Evolutionary conservation across 2,113 vertebrate genomes (phyloP).

Genomic region (Psittacula cyanocephala): DNA sequence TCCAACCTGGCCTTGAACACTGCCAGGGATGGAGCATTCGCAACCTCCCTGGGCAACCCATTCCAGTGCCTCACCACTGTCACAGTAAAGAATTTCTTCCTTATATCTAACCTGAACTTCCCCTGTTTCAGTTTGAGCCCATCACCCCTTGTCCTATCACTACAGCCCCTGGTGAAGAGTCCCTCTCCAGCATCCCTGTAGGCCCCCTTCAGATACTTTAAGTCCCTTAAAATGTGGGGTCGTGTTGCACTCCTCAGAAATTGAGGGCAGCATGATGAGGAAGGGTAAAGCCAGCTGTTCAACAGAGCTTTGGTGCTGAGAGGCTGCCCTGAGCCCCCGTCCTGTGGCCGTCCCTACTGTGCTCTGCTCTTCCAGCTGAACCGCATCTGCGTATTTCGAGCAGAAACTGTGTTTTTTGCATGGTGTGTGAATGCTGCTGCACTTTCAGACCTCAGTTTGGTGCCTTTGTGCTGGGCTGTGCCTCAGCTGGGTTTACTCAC

Average conservation of each 20-base stretch:
- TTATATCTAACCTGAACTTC: background rate
- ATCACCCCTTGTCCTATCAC: background rate
- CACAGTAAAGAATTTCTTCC: background rate
- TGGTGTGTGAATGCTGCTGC: background rate
- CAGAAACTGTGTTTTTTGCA: background rate
- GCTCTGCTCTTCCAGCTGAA: background rate
- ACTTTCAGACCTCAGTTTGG: background rate
- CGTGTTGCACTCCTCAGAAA: background rate
- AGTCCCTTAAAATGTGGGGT: background rate
- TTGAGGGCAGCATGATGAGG: background rate
- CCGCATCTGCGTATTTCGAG: fast-evolving
- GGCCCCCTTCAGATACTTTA: background rate
- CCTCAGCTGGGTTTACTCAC: background rate
- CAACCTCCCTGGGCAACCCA: too few species aligned
- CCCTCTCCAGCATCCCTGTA: background rate
- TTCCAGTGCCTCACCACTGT: too few species aligned
- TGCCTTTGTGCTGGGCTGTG: fast-evolving
- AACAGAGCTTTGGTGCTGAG: background rate
- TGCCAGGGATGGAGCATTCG: too few species aligned
- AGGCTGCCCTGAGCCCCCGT: background rate
- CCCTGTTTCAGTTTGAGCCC: background rate
- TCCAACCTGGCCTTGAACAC: background rate
- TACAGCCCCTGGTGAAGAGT: background rate
- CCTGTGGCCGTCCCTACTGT: background rate
- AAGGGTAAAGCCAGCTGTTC: background rate